Percentiles rank a stretch among this genome's conserved stretches.
Conservation (phyloP, 2,888 invertebrate genomes). For the Cylindroiulus punctatus region DNA sequence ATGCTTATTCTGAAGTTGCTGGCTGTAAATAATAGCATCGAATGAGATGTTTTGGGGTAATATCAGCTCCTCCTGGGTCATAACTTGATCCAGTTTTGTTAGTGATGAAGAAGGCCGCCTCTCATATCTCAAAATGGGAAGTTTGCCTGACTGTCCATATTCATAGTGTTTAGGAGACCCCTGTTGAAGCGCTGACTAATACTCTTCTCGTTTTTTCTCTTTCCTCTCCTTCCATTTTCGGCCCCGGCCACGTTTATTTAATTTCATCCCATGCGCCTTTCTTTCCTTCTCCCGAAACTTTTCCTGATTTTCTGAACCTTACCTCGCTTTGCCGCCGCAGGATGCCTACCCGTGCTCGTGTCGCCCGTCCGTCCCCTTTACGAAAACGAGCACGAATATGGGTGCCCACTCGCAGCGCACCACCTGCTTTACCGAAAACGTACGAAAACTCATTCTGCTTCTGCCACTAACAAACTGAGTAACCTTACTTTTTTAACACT, state of each 20-base stretch:
- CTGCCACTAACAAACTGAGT: slow-evolving; percentile 37
- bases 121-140: not conserved
- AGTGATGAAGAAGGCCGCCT: too few relatives aligned
- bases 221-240: slow-evolving; percentile 36
- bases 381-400: slow-evolving; percentile 80
- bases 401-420: slow-evolving; percentile 76
- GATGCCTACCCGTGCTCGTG: slow-evolving; percentile 54
- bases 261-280: not conserved
- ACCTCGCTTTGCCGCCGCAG: slow-evolving; percentile 33
- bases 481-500: slow-evolving; percentile 21
- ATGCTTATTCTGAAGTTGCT: too few relatives aligned
- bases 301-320: not conserved
- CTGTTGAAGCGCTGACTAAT: slow-evolving; percentile 20
- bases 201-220: slow-evolving; percentile 49
- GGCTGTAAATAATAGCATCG: too few relatives aligned
- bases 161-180: not conserved
- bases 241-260: slow-evolving; percentile 44
- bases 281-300: not conserved
- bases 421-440: slow-evolving; percentile 49
- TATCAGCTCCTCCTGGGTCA: too few relatives aligned
- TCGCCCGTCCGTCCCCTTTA: slow-evolving; percentile 51
- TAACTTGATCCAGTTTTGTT: too few relatives aligned
- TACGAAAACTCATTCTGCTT: slow-evolving; percentile 48
- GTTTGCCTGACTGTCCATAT: not conserved
- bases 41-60: too few relatives aligned